Evolutionary conservation across 2,888 invertebrate species (phyloP), one percentile per base, ranked within the genome.

Genomic region (Archips crataeganus): DNA sequence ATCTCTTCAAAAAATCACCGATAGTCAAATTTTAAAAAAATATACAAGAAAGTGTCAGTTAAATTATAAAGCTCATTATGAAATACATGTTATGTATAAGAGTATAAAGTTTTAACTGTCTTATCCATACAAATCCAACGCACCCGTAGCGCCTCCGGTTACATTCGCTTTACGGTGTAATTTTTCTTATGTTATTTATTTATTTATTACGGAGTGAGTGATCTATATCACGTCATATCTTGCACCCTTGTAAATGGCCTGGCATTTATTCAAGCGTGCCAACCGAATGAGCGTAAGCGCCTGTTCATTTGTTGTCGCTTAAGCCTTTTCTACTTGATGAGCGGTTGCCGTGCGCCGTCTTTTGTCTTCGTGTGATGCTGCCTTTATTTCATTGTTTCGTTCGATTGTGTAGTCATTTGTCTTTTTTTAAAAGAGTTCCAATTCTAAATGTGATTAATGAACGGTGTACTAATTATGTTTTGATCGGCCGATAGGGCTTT

Each of bases 121-220:
- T 4, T 80, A 79, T 92, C 93, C 90, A 88, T 77, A 79, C 74
- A 76, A 85, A 0, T 2, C 85, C 78, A 80, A 73, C 87, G 71
- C 67, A 77, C 76, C 77, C 85, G 79, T 78, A 89, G 84, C 90
- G 94, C 94, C 94, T 93, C 94, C 90, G 92, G 94, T 93, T 87
- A 93, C 93, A 92, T 93, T 94, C 94, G 94, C 90, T 94, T 94
- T 94, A 92, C 92, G 93, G 90, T 90, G 94, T 94, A 94, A 94
- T 94, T 94, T 94, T 94, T 94, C 94, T 93, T 94, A 89, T 88
- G 93, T 94, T 94, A 94, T 94, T 94, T 94, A 94, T 94, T 94
- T 94, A 94, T 94, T 94, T 94, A 94, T 94, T 93, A 92, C 92
- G 85, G 81, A 89, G 90, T 93, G 93, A 94, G 94, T 94, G 94